Evolutionary conservation across 2,113 vertebrate species (phyloP).

Genomic region (Microcebus lehilahytsara): DNA sequence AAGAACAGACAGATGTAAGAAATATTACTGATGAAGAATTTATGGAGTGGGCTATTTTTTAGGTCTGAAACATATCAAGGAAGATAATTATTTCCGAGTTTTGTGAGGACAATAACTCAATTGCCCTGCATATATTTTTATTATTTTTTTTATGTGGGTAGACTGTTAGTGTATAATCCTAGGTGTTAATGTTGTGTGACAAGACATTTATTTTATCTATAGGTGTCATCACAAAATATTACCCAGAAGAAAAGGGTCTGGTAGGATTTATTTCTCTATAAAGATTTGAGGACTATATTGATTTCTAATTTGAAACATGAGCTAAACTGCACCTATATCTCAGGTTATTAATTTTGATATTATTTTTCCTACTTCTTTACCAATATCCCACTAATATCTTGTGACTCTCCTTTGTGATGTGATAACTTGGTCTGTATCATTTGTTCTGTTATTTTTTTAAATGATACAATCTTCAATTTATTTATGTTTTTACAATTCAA

Average conservation of each 20-base stretch:
- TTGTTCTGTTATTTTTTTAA: background rate
- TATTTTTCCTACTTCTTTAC: background rate
- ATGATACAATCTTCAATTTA: background rate
- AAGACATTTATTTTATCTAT: slow-evolving; percentile 5
- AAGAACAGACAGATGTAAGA: background rate
- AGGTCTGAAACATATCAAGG: background rate
- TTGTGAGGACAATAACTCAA: background rate
- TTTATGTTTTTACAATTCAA: background rate
- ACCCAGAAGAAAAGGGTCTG: background rate
- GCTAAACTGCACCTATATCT: background rate
- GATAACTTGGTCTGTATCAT: background rate
- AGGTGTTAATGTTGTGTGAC: background rate
- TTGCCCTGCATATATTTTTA: background rate
- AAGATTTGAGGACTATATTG: slow-evolving; percentile 22
- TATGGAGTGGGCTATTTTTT: background rate
- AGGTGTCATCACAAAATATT: background rate
- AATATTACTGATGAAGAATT: background rate
- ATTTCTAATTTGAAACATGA: slow-evolving; percentile 23
- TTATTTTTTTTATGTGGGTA: background rate
- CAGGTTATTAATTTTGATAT: slow-evolving; percentile 30
- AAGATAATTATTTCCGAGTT: background rate
- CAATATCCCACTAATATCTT: background rate
- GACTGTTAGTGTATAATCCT: background rate
- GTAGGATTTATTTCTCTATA: slow-evolving; percentile 41
- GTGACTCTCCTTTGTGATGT: background rate